phyloP scores from a whole-genome alignment of 2,888 invertebrate genomes.

The Bibio marci region DNA sequence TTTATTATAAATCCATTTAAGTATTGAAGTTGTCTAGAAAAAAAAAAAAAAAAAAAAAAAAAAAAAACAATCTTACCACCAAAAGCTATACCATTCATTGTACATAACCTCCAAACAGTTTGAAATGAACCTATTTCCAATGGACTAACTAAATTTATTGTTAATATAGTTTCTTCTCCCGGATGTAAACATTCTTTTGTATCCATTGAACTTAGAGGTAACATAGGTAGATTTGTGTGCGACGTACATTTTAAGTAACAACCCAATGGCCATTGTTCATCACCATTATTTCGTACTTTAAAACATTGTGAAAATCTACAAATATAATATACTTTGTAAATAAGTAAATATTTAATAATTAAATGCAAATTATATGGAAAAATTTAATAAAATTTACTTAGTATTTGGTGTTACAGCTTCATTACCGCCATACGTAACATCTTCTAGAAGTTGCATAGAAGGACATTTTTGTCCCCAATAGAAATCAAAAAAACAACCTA shows the following conservation, averaged over 20 bases:
- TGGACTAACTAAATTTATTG: constrained; percentile 68
- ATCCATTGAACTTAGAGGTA: constrained; percentile 8
- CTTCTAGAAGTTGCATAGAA: constrained; percentile 55
- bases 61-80: constrained; percentile 47
- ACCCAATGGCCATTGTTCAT: constrained; percentile 73
- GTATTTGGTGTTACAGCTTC: constrained; percentile 54
- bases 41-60: constrained; percentile 15
- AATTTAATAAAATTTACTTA: constrained; percentile 22
- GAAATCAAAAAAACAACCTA: constrained; percentile 89
- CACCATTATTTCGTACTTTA: constrained; percentile 75
- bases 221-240: constrained; percentile 26
- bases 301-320: constrained; percentile 69
- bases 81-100: constrained; percentile 74
- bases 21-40: no score
- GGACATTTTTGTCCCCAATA: constrained; percentile 55
- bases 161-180: constrained; percentile 57
- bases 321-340: no score
- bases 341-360: no score
- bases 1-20: no score
- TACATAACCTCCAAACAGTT: constrained; percentile 81
- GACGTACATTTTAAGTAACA: constrained; percentile 60
- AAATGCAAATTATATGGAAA: not conserved
- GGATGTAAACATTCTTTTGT: constrained; percentile 48
- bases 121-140: constrained; percentile 53
- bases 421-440: constrained; percentile 61